Percentiles rank a stretch among this genome's conserved stretches.
Conservation (phyloP, 2,888 invertebrate species). For the Oscheius myriophilus region DNA sequence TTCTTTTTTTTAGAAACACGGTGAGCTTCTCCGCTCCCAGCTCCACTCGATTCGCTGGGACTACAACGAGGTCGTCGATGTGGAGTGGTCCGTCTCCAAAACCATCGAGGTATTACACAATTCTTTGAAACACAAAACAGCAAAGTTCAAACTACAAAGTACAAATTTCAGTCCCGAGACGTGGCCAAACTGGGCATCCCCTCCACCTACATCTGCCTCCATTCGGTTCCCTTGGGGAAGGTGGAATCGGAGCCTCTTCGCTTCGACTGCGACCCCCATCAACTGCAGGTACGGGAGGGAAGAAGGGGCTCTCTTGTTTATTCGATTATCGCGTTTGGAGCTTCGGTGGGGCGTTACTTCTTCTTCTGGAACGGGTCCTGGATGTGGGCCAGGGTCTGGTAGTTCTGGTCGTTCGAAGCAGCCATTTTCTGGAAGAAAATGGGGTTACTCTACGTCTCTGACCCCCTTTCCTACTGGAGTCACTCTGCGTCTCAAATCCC, state of each 20-base stretch:
- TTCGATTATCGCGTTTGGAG: too few species aligned
- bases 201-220: conserved; percentile 12
- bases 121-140: too few species aligned
- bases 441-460: too few species aligned
- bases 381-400: too few species aligned
- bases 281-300: conserved; percentile 2
- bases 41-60: conserved; percentile 43
- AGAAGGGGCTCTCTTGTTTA: too few species aligned
- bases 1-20: conserved; percentile 16
- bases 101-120: conserved; percentile 34
- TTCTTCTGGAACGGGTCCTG: too few species aligned
- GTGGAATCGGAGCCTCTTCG: neutral
- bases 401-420: too few species aligned
- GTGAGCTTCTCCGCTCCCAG: neutral
- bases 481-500: too few species aligned
- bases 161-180: conserved; percentile 4
- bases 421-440: too few species aligned
- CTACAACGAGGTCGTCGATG: conserved; percentile 43
- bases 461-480: too few species aligned
- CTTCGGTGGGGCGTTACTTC: too few species aligned
- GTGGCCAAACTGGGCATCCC: conserved; percentile 13
- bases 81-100: conserved; percentile 41
- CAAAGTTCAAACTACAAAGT: neutral
- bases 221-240: conserved; percentile 9
- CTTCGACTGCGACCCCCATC: conserved; percentile 20